phyloP scores from a whole-genome alignment of 2,113 vertebrate species.

The Tamias sibiricus region DNA sequence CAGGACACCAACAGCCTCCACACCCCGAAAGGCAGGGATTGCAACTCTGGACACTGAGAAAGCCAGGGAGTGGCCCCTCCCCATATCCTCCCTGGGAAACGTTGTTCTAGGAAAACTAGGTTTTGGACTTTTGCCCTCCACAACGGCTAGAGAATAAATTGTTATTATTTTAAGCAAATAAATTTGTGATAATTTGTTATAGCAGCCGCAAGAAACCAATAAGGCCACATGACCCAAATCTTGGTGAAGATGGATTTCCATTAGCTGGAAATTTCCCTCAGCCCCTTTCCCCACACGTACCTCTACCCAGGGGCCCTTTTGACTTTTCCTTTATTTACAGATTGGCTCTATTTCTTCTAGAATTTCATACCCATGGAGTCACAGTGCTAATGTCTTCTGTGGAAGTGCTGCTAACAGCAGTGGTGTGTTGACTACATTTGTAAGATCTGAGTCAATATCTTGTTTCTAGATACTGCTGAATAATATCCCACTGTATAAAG shows the following conservation, averaged over 20 bases:
- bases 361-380: background rate
- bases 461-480: background rate
- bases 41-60: background rate
- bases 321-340: background rate
- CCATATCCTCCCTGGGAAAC: background rate
- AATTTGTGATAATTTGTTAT: background rate
- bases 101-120: background rate
- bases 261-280: background rate
- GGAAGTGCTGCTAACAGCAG: background rate
- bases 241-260: background rate
- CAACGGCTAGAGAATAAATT: background rate
- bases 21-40: too few species aligned
- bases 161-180: background rate
- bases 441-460: background rate
- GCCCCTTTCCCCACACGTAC: background rate
- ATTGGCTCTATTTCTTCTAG: background rate
- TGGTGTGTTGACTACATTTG: background rate
- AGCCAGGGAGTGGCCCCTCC: background rate
- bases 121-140: background rate
- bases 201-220: background rate
- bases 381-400: background rate
- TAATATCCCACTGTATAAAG: background rate
- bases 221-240: background rate
- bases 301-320: background rate
- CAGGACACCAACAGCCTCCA: background rate